These are phyloP conservation scores for Ophiothrix spiculata DNA, from an alignment of 35 echinoderm and acorn worm genomes.

Conservation along the genomic window DNA sequence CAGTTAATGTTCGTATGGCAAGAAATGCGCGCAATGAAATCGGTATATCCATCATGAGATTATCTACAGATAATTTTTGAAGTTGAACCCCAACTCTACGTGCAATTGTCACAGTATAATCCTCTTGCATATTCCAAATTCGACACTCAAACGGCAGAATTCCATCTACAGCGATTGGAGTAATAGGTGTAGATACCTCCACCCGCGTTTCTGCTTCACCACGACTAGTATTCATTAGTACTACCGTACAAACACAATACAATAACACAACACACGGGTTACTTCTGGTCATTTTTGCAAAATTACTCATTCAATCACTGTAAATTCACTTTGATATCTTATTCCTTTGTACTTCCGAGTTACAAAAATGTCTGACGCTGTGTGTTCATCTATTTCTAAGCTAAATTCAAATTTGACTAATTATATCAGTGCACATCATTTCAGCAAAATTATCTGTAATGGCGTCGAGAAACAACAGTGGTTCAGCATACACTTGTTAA, in stretches of 20 bases:
- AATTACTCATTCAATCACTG: background rate
- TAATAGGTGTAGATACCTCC: background rate
- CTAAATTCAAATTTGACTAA: background rate
- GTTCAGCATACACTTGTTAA: background rate
- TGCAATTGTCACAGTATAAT: background rate
- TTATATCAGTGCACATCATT: background rate
- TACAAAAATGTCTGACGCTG: background rate
- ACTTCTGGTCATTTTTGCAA: background rate
- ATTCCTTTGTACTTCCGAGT: background rate
- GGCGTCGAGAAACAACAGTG: background rate
- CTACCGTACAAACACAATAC: background rate
- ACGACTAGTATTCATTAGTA: background rate
- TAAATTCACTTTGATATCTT: background rate
- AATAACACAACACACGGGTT: background rate
- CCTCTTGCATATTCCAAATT: background rate
- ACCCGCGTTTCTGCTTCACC: background rate
- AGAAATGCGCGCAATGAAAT: background rate
- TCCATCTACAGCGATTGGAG: background rate
- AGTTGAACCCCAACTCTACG: background rate
- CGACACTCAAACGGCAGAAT: background rate
- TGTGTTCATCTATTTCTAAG: background rate
- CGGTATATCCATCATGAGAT: background rate
- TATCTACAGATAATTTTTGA: background rate
- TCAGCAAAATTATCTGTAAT: background rate
- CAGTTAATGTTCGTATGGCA: background rate